A percentile compares a stretch with the other conserved stretches of the same genome.
phyloP scores from a whole-genome alignment of 2,113 vertebrate genomes.

The Oophaga pumilio region DNA sequence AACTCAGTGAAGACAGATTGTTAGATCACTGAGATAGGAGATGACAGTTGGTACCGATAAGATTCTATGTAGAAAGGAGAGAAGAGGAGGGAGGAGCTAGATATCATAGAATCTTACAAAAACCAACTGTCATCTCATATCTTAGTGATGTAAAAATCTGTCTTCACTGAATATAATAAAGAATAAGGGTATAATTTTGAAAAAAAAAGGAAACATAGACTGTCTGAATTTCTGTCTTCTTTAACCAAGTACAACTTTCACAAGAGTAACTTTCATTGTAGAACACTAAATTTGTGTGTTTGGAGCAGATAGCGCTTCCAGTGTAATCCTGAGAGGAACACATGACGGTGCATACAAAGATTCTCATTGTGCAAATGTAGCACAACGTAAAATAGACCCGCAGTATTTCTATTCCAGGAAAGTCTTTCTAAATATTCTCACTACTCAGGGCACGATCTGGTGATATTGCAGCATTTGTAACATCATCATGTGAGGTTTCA shows the following conservation, averaged over 20 bases:
- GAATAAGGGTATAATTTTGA: neutral
- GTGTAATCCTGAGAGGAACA: neutral
- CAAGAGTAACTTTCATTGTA: neutral
- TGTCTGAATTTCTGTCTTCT: neutral
- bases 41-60: too few relatives aligned
- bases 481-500: slow-evolving; percentile 24
- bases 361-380: neutral
- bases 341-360: neutral
- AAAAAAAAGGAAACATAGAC: too few relatives aligned
- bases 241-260: neutral
- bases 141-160: too few relatives aligned
- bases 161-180: too few relatives aligned
- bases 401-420: neutral
- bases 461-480: slow-evolving; percentile 6
- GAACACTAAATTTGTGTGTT: too few relatives aligned
- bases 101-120: too few relatives aligned
- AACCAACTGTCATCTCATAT: too few relatives aligned
- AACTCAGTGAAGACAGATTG: too few relatives aligned
- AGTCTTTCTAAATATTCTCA: neutral
- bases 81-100: too few relatives aligned
- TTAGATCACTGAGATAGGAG: too few relatives aligned
- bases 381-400: neutral
- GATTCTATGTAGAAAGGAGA: too few relatives aligned
- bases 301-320: neutral
- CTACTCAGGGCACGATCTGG: neutral